Base-by-base conservation (phyloP, 2,797 vertebrate genomes). In the Falco peregrinus region DNA sequence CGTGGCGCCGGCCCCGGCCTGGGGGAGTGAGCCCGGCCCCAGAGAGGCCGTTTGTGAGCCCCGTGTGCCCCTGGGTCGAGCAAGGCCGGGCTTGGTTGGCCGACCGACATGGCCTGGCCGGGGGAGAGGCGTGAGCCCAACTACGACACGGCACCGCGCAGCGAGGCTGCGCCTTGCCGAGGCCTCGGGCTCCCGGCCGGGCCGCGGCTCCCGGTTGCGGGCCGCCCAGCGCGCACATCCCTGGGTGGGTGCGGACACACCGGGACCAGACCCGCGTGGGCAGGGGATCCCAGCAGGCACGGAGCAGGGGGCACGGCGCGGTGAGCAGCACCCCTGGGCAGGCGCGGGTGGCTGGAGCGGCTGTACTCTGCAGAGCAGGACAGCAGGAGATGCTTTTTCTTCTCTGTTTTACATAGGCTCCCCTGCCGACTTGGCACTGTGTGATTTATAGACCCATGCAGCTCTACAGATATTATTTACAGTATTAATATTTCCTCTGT, bases 401-500 rank as follows among this genome's bases (percentile, higher is more conserved):
- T 82, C 56, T 17, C 31, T 73, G 60, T 51, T 75, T 86, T 54
- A 60, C 74, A 7, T 81, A 65, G 88, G 33, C 77, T 37, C 3
- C 37, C 69, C 39, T 94, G 90, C 70, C 86, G 54, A 3, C 74
- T 47, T 75, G 59, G 80, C 83, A 57, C 37, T 29, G 0, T 7
- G 37, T 93, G 94, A 96, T 96, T 97, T 96, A 96, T 75, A 82
- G 79, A 54, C 2, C 13, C 43, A 8, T 81, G 63, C 86, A 54
- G 67, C 88, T 90, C 84, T 88, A 92, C 93, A 82, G 94, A 70
- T 96, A 90, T 96, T 97, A 96, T 96, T 96, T 96, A 96, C 96
- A 94, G 93, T 96, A 97, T 96, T 96, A 96, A 96, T 96, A 96
- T 92, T 96, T 96, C 59, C 86, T 96, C 92, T 94, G 95, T 97